phyloP scores from a whole-genome alignment of 2,113 vertebrate genomes.

The Festucalex cinctus region DNA sequence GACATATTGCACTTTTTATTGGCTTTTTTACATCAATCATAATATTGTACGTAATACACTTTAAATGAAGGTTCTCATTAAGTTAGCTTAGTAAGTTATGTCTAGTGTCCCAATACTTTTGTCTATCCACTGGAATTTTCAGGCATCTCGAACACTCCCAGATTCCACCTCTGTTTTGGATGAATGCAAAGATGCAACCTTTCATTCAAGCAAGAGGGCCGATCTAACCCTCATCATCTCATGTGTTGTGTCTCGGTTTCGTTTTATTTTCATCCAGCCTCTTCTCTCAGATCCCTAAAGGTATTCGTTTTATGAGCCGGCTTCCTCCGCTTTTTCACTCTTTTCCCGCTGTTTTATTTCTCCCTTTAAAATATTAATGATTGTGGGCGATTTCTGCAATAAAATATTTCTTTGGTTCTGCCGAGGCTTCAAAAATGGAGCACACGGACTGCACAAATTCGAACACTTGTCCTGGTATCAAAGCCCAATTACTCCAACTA shows the following conservation, averaged over 20 bases:
- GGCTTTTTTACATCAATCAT: background rate
- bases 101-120: background rate
- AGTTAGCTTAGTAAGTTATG: background rate
- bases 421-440: slow-evolving; percentile 1
- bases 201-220: slow-evolving; percentile 26
- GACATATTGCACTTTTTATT: background rate
- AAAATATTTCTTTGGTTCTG: slow-evolving; percentile 16
- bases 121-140: background rate
- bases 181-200: slow-evolving; percentile 34
- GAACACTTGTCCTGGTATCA: too few species aligned
- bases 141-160: background rate
- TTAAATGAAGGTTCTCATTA: background rate
- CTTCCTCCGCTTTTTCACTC: background rate
- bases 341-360: slow-evolving; percentile 17
- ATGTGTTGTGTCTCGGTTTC: background rate
- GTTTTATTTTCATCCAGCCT: background rate
- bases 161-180: slow-evolving; percentile 20
- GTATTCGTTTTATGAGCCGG: background rate
- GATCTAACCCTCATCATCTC: slow-evolving; percentile 1
- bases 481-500: background rate
- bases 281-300: background rate
- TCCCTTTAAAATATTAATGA: slow-evolving; percentile 31
- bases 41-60: background rate
- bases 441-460: background rate
- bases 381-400: slow-evolving; percentile 15